Percentiles rank a stretch among this genome's conserved stretches.
Evolutionary conservation across 2,888 invertebrate species (phyloP).

Genomic region (Coenonympha glycerion): DNA sequence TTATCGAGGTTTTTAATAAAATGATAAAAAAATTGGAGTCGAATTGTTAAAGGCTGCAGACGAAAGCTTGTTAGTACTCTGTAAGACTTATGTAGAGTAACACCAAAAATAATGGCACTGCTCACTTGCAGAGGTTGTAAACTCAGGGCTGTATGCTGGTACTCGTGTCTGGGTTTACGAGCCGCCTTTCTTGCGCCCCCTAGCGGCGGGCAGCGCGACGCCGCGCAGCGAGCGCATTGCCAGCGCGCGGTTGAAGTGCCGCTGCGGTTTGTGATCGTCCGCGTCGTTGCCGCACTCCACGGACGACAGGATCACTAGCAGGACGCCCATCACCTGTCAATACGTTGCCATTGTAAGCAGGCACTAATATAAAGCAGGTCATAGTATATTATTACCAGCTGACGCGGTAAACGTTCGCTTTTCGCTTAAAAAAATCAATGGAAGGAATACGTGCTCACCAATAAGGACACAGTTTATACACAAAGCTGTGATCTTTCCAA

Average conservation of each 20-base stretch:
- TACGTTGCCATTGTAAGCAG: background rate
- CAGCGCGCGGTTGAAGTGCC: conserved; percentile 92
- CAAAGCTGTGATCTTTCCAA: too few species aligned
- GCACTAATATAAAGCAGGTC: background rate
- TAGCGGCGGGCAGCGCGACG: conserved; percentile 55
- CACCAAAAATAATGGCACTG: too few species aligned
- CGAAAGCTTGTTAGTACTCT: too few species aligned
- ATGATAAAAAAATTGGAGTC: too few species aligned
- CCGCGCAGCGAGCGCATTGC: conserved; percentile 88
- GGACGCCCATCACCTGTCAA: conserved; percentile 83
- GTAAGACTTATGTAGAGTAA: too few species aligned
- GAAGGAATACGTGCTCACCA: too few species aligned
- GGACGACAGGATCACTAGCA: conserved; percentile 87
- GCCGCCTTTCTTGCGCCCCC: conserved; percentile 64
- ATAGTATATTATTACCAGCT: too few species aligned
- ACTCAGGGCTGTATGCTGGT: conserved; percentile 26
- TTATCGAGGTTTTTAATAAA: too few species aligned
- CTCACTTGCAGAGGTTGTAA: conserved; percentile 28
- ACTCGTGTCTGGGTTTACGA: conserved; percentile 42
- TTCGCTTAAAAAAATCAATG: too few species aligned
- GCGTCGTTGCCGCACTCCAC: conserved; percentile 75
- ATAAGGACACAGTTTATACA: too few species aligned
- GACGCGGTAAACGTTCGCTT: too few species aligned
- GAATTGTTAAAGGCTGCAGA: too few species aligned
- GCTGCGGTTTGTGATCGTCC: conserved; percentile 81